phyloP scores from a whole-genome alignment of 37 sponge, comb jelly and placozoan genomes.

The Lycopodina hypogea region DNA sequence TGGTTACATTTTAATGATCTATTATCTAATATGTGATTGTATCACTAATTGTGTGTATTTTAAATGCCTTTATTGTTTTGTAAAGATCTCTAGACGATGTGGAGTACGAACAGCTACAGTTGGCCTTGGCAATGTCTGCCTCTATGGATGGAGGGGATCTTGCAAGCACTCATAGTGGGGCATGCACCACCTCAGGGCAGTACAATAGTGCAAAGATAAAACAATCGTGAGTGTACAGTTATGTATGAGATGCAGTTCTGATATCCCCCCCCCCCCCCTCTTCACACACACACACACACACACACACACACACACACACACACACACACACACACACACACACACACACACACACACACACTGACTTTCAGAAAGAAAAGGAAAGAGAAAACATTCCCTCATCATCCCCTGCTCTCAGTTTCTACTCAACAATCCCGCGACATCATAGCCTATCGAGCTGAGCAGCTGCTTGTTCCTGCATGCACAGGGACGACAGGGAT shows the following conservation, averaged over 20 bases:
- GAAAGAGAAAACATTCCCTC: background rate
- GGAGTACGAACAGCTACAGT: constrained; percentile 57
- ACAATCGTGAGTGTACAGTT: background rate
- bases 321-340: too few relatives aligned
- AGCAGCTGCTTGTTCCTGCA: constrained; percentile 20
- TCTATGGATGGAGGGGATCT: constrained; percentile 17
- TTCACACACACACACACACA: too few relatives aligned
- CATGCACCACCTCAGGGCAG: too few relatives aligned
- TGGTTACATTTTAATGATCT: too few relatives aligned
- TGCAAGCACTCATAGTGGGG: background rate
- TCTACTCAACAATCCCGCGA: constrained; percentile 18
- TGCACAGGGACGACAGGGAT: background rate
- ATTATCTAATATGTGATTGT: too few relatives aligned
- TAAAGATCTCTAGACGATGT: constrained; percentile 16
- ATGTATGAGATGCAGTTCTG: too few relatives aligned
- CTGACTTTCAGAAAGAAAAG: background rate
- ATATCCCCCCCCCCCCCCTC: too few relatives aligned
- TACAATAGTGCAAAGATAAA: too few relatives aligned
- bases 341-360: background rate
- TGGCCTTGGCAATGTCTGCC: constrained; percentile 70
- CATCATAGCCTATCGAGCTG: constrained; percentile 26
- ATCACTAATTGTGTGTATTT: too few relatives aligned
- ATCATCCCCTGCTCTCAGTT: constrained; percentile 17
- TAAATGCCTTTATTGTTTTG: background rate
- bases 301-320: too few relatives aligned